A percentile compares a stretch with the other conserved stretches of the same genome.
Conservation (phyloP, 1,140 invertebrate genomes). For the Microplitis mediator region DNA sequence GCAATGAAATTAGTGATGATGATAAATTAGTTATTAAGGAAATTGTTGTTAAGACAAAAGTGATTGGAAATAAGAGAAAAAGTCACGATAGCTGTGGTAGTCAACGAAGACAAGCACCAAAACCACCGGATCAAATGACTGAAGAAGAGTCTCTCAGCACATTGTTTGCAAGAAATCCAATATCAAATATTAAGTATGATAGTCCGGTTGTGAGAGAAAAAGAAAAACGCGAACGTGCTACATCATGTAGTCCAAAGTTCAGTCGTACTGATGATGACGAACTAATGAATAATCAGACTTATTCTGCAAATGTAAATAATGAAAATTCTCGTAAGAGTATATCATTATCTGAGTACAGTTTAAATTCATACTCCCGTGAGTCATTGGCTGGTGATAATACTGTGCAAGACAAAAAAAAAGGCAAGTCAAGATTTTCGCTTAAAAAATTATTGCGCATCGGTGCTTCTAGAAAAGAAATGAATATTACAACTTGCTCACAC, state of each 20-base stretch:
- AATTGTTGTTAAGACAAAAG: background rate
- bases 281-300: slow-evolving; percentile 1
- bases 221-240: slow-evolving; percentile 74
- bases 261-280: slow-evolving; percentile 24
- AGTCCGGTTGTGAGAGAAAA: slow-evolving; percentile 75
- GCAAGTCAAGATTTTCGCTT: slow-evolving; percentile 74
- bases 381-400: slow-evolving; percentile 35
- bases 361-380: slow-evolving; percentile 48
- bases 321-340: slow-evolving; percentile 68
- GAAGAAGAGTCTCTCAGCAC: slow-evolving; percentile 57
- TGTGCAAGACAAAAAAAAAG: slow-evolving; percentile 69
- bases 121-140: slow-evolving; percentile 63
- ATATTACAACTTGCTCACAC: slow-evolving; percentile 52
- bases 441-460: slow-evolving; percentile 83
- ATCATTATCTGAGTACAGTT: slow-evolving; percentile 75
- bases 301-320: slow-evolving; percentile 58
- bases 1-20: no score
- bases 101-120: slow-evolving; percentile 66
- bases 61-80: background rate
- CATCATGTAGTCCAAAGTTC: slow-evolving; percentile 71
- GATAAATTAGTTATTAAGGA: no score
- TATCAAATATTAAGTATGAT: slow-evolving; percentile 65
- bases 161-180: slow-evolving; percentile 66
- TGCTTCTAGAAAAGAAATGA: slow-evolving; percentile 71
- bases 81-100: background rate